These are phyloP conservation scores for Cryptocheilus praepositus DNA, from an alignment of 2,888 invertebrate species.

Conservation along the genomic window DNA sequence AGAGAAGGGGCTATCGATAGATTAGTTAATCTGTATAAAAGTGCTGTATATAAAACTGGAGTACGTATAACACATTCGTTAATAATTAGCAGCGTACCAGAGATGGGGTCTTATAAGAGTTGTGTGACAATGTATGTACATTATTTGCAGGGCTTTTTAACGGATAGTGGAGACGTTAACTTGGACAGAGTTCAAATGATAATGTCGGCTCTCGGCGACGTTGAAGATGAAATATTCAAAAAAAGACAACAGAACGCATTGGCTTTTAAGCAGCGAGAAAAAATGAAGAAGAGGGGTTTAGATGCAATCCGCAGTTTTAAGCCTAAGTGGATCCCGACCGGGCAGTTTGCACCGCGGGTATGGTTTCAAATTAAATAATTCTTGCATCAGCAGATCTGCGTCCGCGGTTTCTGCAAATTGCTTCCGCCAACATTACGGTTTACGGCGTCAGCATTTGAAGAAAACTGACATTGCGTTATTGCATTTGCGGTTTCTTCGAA, in stretches of 20 bases:
- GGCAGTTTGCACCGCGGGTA: slow-evolving; percentile 88
- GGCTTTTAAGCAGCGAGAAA: slow-evolving; percentile 86
- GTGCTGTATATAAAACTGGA: slow-evolving; percentile 94
- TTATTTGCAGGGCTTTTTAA: slow-evolving; percentile 88
- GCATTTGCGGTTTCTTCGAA: no score
- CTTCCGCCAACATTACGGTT: no score
- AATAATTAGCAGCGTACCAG: no score
- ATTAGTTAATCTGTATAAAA: slow-evolving; percentile 94
- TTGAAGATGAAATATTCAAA: slow-evolving; percentile 98
- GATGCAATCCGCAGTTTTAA: slow-evolving; percentile 77
- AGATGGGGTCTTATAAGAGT: neutral
- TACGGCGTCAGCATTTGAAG: no score
- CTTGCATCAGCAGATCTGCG: no score
- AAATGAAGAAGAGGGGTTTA: slow-evolving; percentile 80
- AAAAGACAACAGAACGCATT: slow-evolving; percentile 91
- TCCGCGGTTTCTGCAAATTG: no score
- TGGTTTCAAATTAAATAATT: slow-evolving; percentile 52
- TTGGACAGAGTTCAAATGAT: slow-evolving; percentile 96
- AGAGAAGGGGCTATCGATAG: slow-evolving; percentile 97
- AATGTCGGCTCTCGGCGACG: slow-evolving; percentile 93
- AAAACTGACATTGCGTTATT: no score
- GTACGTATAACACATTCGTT: slow-evolving; percentile 74
- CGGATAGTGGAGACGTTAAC: slow-evolving; percentile 95
- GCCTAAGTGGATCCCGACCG: slow-evolving; percentile 83
- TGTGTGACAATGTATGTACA: neutral